These are phyloP conservation scores for Scartelaos histophorus DNA, from an alignment of 2,113 vertebrate genomes.

Conservation along the genomic window DNA sequence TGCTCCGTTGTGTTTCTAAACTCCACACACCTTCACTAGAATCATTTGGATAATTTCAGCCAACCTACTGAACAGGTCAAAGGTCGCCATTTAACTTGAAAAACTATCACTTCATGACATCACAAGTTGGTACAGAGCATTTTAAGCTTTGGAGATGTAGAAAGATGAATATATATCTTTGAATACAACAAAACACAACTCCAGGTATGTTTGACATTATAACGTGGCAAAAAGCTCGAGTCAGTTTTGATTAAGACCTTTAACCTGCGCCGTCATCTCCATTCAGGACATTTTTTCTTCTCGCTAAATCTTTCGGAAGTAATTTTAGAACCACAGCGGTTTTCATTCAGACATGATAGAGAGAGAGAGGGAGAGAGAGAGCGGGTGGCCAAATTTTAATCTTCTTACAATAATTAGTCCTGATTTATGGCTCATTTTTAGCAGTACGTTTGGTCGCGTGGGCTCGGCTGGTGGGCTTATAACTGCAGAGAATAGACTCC, in stretches of 20 bases:
- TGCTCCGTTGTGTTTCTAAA: too few relatives aligned
- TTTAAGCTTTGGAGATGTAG: too few relatives aligned
- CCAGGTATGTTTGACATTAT: too few relatives aligned
- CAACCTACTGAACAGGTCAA: too few relatives aligned
- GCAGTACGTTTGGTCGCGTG: background rate
- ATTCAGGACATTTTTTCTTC: background rate
- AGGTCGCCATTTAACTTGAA: too few relatives aligned
- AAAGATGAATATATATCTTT: too few relatives aligned
- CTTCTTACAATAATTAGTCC: conserved; percentile 2
- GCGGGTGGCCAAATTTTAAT: background rate
- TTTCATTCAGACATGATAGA: background rate
- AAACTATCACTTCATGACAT: too few relatives aligned
- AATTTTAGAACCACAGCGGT: background rate
- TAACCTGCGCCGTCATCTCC: background rate
- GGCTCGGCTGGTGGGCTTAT: background rate
- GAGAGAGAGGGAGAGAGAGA: conserved; percentile 4
- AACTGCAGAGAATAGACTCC: conserved; percentile 6
- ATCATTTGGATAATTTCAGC: too few relatives aligned
- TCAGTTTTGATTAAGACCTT: background rate
- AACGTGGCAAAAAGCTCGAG: too few relatives aligned
- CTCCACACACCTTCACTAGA: too few relatives aligned
- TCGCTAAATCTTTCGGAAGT: background rate
- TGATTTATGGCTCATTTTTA: conserved; percentile 3
- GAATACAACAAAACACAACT: too few relatives aligned
- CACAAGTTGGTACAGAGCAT: too few relatives aligned